These are phyloP conservation scores for Pollenia griseotomentosa DNA, from an alignment of 2,888 invertebrate species.

Conservation along the genomic window DNA sequence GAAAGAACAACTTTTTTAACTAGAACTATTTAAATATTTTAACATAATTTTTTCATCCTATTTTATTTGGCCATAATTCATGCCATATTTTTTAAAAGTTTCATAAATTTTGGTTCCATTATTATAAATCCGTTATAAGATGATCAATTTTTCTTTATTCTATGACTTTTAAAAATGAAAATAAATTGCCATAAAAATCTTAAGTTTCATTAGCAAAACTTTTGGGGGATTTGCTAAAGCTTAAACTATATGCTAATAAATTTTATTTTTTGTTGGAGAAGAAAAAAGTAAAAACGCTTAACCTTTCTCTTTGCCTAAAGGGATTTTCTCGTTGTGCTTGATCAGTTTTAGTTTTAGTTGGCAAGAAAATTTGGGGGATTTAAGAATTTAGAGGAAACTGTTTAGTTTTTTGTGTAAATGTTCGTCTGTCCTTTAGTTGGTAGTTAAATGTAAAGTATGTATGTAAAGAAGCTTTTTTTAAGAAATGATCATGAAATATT, in stretches of 20 bases:
- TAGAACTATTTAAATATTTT: neutral
- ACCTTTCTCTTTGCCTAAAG: constrained; percentile 70
- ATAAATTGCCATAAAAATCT: constrained; percentile 36
- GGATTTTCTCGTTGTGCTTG: constrained; percentile 57
- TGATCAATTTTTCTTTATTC: constrained; percentile 39
- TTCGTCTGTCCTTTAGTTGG: neutral
- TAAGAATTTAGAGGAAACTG: constrained; percentile 30
- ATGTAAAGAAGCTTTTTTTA: constrained; percentile 16
- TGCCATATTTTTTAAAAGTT: neutral
- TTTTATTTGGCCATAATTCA: constrained; percentile 19
- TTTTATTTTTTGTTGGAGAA: neutral
- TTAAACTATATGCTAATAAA: constrained; percentile 12
- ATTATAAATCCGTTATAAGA: neutral
- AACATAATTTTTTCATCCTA: neutral
- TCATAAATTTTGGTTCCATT: neutral
- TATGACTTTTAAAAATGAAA: neutral
- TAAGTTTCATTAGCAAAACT: constrained; percentile 42
- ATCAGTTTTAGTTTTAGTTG: constrained; percentile 19
- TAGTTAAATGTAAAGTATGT: constrained; percentile 31
- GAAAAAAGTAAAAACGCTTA: constrained; percentile 3
- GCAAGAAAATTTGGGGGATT: constrained; percentile 22
- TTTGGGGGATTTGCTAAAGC: constrained; percentile 20
- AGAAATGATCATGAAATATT: constrained; percentile 38
- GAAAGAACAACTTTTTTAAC: neutral
- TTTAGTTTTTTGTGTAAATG: neutral